Conservation (phyloP, 2,113 vertebrate species). For the Todiramphus saurophagus region DNA sequence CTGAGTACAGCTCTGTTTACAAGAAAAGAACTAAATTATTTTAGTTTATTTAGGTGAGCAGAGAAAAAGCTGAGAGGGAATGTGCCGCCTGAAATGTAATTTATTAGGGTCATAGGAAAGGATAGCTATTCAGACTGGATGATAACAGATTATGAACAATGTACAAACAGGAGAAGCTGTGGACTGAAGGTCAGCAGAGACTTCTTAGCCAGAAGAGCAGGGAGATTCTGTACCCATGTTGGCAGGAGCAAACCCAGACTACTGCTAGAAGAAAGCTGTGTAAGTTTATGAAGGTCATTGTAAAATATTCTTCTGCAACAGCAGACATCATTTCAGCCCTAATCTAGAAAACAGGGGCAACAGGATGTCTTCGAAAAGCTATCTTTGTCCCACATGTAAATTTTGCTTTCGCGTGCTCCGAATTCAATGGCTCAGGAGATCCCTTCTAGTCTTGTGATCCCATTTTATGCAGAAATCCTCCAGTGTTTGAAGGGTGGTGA, state of each 20-base stretch:
- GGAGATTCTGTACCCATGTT: background rate
- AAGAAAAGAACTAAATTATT: background rate
- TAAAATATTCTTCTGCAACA: background rate
- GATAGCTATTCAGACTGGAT: background rate
- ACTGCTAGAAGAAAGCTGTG: background rate
- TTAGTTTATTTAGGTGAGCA: constrained; percentile 21
- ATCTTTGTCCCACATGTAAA: background rate
- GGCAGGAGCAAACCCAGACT: background rate
- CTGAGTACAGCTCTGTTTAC: constrained; percentile 13
- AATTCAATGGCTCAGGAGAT: background rate
- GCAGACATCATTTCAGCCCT: background rate
- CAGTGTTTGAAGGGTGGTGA: background rate
- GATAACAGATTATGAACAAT: background rate
- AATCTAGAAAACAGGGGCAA: background rate
- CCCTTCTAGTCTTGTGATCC: background rate
- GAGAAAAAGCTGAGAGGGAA: background rate
- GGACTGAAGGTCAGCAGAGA: background rate
- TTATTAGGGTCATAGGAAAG: background rate
- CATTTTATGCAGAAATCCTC: background rate
- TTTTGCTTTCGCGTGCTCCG: background rate
- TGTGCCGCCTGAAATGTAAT: background rate
- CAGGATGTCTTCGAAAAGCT: background rate
- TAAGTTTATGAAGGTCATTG: background rate
- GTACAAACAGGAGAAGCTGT: background rate
- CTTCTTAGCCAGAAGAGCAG: accelerated